Evolutionary conservation across 1,140 invertebrate species (phyloP).

Genomic region (Agrilus planipennis): DNA sequence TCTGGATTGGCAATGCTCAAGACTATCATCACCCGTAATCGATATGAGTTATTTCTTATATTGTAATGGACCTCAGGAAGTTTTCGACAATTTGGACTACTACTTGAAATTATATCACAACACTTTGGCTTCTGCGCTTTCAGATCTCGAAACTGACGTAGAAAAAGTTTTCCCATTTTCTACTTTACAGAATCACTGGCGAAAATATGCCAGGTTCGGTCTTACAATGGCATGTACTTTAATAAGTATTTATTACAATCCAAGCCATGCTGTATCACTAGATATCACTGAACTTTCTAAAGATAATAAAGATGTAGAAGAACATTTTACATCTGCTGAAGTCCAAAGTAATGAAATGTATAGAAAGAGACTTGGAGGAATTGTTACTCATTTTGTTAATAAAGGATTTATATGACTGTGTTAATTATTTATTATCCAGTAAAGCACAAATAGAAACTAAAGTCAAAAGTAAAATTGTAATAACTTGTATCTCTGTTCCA

Average conservation of each 20-base stretch:
- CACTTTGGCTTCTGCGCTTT: slow-evolving; percentile 29
- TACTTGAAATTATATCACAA: slow-evolving; percentile 42
- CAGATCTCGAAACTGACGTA: slow-evolving; percentile 29
- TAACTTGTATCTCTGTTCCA: no score
- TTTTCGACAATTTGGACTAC: slow-evolving; percentile 36
- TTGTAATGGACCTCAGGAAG: slow-evolving; percentile 36
- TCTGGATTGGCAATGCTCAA: slow-evolving; percentile 42
- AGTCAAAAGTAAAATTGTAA: no score
- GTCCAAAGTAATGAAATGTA: not conserved
- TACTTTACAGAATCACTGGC: slow-evolving; percentile 33
- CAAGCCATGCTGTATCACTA: not conserved
- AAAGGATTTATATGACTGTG: not conserved
- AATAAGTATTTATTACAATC: not conserved
- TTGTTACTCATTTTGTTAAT: not conserved
- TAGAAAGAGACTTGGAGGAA: not conserved
- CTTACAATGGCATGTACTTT: slow-evolving; percentile 14
- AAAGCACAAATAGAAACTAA: no score
- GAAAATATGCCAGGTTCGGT: slow-evolving; percentile 29
- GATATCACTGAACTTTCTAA: not conserved
- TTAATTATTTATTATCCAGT: no score
- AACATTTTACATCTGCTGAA: not conserved
- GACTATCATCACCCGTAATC: slow-evolving; percentile 40
- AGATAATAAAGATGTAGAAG: not conserved
- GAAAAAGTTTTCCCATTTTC: slow-evolving; percentile 35
- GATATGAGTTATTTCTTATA: slow-evolving; percentile 45